Base-by-base conservation (phyloP, 2,888 invertebrate species). In the Pemphredon lugubris region DNA sequence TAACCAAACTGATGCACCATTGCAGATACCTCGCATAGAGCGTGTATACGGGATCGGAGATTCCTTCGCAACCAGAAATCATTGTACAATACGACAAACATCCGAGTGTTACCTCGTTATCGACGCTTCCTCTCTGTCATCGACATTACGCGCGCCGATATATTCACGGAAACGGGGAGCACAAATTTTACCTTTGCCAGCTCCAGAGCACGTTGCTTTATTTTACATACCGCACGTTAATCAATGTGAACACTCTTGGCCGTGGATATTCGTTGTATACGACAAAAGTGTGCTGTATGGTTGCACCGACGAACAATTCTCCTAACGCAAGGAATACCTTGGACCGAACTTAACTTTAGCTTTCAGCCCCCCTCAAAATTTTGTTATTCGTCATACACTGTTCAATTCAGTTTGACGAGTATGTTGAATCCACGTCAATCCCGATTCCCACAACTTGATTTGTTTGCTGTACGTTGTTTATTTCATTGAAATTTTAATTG, bases 1-100 rank as follows among this genome's bases (percentile, higher is more conserved):
- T 48, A 42, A 61, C 37, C 20, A 45, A 42, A 64, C 50, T 50
- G 48, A 57, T 67, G 55, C 60, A 76, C 61, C 67, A 68, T 76
- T 54, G 67, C 75, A 61, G 64, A 58, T 47, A 71, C 71, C 48
- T 64, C 71, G 47, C 51, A 51, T 26, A 20, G 39, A 45, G 30
- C 51, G 37, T 47, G 44, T 39, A 60, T 30, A 65, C 20, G 47
- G 21, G 39, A 26, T 37, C 39, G 9, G 11, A 32, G 16, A n/a
- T 54, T 48, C 18, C 51, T 30, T 48, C 51, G 26, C 16, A 51
- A 47, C 16, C 14, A 53, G 37, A 30, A 61, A 53, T 34, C 71
- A 61, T 71, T 42, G 47, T 61, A 57, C 34, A 20, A 40, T 57
- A 60, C 34, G 23, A 40, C 59, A 60, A 70, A 51, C 30, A 40